phyloP scores from a whole-genome alignment of 2,113 vertebrate genomes.

The Rhinichthys klamathensis region DNA sequence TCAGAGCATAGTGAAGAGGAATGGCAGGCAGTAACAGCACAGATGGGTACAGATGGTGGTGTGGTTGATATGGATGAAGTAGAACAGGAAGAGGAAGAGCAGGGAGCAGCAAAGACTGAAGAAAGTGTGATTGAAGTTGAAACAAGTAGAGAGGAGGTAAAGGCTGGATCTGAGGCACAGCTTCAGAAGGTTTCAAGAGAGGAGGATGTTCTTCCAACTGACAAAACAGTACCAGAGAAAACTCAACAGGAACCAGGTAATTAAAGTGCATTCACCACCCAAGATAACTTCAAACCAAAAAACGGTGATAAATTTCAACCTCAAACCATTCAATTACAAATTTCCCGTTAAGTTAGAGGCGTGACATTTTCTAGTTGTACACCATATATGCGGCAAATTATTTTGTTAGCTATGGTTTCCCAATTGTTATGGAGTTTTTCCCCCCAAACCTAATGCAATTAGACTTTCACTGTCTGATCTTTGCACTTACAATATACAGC shows the following conservation, averaged over 20 bases:
- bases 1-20: slow-evolving; percentile 1
- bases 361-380: neutral
- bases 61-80: neutral
- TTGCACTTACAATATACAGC: slow-evolving; percentile 37
- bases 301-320: neutral
- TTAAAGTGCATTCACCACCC: neutral
- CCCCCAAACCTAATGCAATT: slow-evolving; percentile 33
- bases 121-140: slow-evolving; percentile 52
- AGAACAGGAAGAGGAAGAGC: neutral
- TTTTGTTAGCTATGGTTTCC: slow-evolving; percentile 19
- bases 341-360: neutral
- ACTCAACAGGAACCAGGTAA: slow-evolving; percentile 42
- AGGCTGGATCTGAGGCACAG: slow-evolving; percentile 8
- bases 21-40: slow-evolving; percentile 6
- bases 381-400: neutral
- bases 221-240: slow-evolving; percentile 9
- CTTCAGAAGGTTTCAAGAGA: slow-evolving; percentile 32
- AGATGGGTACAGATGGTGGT: neutral
- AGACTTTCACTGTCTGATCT: slow-evolving; percentile 27
- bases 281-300: neutral
- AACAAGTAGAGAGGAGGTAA: slow-evolving; percentile 44
- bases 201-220: neutral
- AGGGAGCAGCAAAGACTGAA: slow-evolving; percentile 6
- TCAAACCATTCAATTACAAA: neutral
- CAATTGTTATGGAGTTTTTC: neutral